These are phyloP conservation scores for Neoarius graeffei DNA, from an alignment of 2,113 vertebrate species.

Conservation along the genomic window DNA sequence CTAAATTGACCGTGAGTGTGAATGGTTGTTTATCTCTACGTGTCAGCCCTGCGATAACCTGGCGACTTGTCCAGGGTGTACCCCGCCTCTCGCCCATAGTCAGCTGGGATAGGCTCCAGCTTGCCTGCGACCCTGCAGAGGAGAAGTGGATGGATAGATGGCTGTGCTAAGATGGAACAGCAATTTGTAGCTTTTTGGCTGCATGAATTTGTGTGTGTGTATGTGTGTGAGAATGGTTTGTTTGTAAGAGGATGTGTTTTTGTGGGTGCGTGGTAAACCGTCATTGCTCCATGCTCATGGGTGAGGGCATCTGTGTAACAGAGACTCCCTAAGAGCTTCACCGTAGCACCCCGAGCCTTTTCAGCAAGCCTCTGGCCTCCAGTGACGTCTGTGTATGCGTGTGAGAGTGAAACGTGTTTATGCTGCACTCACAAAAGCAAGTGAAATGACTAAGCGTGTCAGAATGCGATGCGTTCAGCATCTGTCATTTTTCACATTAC, in stretches of 20 bases:
- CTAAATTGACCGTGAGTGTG: no score
- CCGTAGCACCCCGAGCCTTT: slow-evolving; percentile 46
- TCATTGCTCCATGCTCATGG: slow-evolving; percentile 30
- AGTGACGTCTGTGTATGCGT: slow-evolving; percentile 19
- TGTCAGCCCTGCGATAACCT: no score
- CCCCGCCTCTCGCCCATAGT: no score
- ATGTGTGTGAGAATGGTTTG: slow-evolving; percentile 3
- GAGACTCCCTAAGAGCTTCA: slow-evolving; percentile 35
- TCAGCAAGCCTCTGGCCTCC: slow-evolving; percentile 51
- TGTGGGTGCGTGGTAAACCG: slow-evolving; percentile 13
- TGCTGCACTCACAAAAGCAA: not conserved
- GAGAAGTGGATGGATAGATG: not conserved
- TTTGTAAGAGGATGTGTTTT: slow-evolving; percentile 3
- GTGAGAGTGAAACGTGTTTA: slow-evolving; percentile 2
- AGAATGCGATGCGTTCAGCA: slow-evolving; percentile 24
- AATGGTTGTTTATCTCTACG: no score
- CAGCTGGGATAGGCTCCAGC: no score
- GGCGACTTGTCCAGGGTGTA: no score
- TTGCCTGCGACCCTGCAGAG: no score
- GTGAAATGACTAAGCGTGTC: slow-evolving; percentile 42
- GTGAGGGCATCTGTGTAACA: slow-evolving; percentile 49
- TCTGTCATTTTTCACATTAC: slow-evolving; percentile 27
- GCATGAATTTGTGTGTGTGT: slow-evolving; percentile 25
- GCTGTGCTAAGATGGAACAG: slow-evolving; percentile 29
- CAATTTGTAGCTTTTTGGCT: slow-evolving; percentile 31